A percentile compares a stretch with the other conserved stretches of the same genome.
These are phyloP conservation scores for Caenorhabditis becei DNA, from an alignment of 2,888 invertebrate species.

Conservation along the genomic window DNA sequence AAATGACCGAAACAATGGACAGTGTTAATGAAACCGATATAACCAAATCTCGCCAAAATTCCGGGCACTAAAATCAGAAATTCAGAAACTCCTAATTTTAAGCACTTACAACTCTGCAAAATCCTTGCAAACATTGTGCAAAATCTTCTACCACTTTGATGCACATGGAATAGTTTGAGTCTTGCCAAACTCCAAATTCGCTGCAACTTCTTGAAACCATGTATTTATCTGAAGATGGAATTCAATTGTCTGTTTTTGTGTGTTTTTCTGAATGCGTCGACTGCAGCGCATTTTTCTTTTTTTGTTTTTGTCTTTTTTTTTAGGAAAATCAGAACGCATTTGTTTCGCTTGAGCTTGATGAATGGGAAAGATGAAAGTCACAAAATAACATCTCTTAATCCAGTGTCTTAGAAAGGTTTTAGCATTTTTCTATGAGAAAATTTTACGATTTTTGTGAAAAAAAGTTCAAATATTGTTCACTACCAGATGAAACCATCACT, in stretches of 20 bases:
- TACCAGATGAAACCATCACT: no score
- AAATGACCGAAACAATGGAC: conserved; percentile 78
- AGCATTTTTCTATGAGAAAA: conserved; percentile 21
- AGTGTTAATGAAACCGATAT: conserved; percentile 78
- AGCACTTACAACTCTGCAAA: conserved; percentile 75
- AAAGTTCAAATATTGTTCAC: no score
- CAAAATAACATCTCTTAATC: conserved; percentile 25
- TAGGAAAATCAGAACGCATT: neutral
- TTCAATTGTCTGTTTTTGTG: neutral
- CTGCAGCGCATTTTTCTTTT: neutral
- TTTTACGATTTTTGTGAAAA: no score
- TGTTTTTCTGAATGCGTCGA: no score
- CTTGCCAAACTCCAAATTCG: conserved; percentile 74
- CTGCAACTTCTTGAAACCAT: conserved; percentile 74
- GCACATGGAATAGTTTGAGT: conserved; percentile 77
- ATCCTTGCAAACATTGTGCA: conserved; percentile 77
- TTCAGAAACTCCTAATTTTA: neutral
- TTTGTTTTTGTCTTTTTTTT: neutral
- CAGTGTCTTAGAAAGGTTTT: conserved; percentile 18
- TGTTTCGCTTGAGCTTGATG: conserved; percentile 39
- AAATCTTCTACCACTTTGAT: conserved; percentile 74
- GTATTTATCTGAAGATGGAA: conserved; percentile 66
- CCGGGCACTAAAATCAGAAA: conserved; percentile 77
- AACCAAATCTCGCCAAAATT: conserved; percentile 77
- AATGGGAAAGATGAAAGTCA: conserved; percentile 44